Base-by-base conservation (phyloP, 2,888 invertebrate genomes). In the Conomelus anceps region DNA sequence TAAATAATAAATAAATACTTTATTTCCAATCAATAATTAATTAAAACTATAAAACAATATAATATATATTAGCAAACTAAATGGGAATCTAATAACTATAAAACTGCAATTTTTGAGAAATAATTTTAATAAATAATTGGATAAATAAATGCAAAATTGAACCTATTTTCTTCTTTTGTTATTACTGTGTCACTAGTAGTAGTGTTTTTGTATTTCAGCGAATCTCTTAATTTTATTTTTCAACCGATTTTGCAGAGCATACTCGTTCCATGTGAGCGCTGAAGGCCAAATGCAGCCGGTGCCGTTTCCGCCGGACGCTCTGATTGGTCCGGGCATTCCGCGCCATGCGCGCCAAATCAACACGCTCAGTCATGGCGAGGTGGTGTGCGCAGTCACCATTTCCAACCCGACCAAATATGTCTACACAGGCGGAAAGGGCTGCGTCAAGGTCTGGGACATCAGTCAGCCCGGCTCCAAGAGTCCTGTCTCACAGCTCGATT, bases 361-460 rank as follows among this genome's bases (percentile, higher is more conserved):
- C 93, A 97, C 98, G 9, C 93, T 99, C 91, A 97, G 97, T 90
- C 99, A 99, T 93, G 99, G 99, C 9, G 99, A 99, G 93, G 98
- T 99, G 85, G 99, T 99, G 41, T 99, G 99, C 93, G 99, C 99
- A 0, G 99, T 99, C 88, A 99, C 99, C 88, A 96, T 99, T 93
- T 97, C 98, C 90, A 94, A 96, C 93, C 96, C 97, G 90, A 96
- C 97, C 91, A 95, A 98, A 92, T 97, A 98, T 93, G 98, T 99
- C n/a, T 99, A 99, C 94, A 99, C 99, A 0, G 99, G 99, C 24
- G 99, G 99, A 91, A 99, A 99, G 94, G 98, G 98, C 90, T 98
- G 98, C 93, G 98, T 98, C 85, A 98, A 98, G 94, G 97, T 98
- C 85, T 96, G 96, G 96, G 96, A 96, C 92, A 96, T 96, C 92